Evolutionary conservation across 2,113 vertebrate species (phyloP).

Genomic region (Spea multiplicata): DNA sequence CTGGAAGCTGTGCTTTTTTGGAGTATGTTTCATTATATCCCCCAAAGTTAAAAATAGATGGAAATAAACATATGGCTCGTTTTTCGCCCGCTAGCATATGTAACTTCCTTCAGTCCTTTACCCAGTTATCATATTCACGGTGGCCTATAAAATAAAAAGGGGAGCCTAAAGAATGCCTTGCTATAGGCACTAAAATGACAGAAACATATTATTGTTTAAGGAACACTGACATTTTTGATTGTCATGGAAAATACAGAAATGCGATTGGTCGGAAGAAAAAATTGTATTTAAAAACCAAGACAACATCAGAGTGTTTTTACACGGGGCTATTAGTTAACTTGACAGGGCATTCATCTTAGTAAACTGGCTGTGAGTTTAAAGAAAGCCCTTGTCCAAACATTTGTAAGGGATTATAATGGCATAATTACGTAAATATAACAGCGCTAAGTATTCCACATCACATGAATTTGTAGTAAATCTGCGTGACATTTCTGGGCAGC

Average conservation of each 20-base stretch:
- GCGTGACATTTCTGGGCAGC: constrained; percentile 15
- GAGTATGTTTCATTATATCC: too few species aligned
- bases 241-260: not conserved
- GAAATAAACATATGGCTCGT: too few species aligned
- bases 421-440: constrained; percentile 17
- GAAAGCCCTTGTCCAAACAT: constrained; percentile 3
- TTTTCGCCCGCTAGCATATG: too few species aligned
- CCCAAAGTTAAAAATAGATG: too few species aligned
- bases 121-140: not conserved
- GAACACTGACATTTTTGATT: not conserved
- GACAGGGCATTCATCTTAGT: constrained; percentile 11
- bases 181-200: too few species aligned
- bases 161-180: not conserved
- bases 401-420: constrained; percentile 7
- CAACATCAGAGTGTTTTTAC: not conserved
- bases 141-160: not conserved
- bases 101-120: not conserved
- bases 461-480: not conserved
- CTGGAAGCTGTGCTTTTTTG: too few species aligned
- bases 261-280: not conserved
- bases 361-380: constrained; percentile 6
- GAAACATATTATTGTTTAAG: not conserved
- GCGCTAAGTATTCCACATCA: not conserved
- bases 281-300: not conserved
- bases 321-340: not conserved